Percentiles rank a stretch among this genome's conserved stretches.
These are phyloP conservation scores for Ciconia nigra DNA, from an alignment of 2,797 vertebrate genomes.

Conservation along the genomic window DNA sequence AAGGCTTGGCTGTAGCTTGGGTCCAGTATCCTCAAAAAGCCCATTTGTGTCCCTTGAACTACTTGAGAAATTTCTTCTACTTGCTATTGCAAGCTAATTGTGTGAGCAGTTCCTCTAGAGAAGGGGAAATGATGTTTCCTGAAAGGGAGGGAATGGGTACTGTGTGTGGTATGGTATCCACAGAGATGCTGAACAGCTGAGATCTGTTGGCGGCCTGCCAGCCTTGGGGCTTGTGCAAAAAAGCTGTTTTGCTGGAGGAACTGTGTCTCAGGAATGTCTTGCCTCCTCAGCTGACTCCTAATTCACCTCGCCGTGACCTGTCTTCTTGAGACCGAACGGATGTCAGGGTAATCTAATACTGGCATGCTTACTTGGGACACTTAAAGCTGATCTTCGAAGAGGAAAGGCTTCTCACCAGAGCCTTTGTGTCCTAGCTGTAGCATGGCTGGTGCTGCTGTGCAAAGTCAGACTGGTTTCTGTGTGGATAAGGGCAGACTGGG, in stretches of 20 bases:
- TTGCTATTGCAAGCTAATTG: background rate
- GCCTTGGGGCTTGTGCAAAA: background rate
- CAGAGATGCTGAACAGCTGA: background rate
- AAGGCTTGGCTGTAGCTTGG: background rate
- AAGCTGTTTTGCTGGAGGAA: background rate
- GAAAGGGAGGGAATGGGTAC: background rate
- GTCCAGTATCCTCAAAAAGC: background rate
- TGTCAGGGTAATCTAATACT: background rate
- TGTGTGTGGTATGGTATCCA: accelerated
- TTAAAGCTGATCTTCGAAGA: background rate
- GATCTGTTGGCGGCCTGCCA: background rate
- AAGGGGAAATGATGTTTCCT: background rate
- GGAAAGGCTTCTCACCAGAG: background rate
- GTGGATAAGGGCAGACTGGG: background rate
- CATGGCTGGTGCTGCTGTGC: background rate
- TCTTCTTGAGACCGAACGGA: background rate
- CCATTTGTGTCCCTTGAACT: background rate
- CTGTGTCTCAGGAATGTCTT: background rate
- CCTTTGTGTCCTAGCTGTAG: background rate
- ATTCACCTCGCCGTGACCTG: background rate
- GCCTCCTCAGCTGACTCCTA: background rate
- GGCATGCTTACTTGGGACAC: background rate
- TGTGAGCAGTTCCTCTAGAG: background rate
- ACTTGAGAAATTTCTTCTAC: background rate
- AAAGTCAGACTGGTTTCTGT: background rate